Conservation (phyloP, 2,888 invertebrate species). For the Leistus spinibarbis region DNA sequence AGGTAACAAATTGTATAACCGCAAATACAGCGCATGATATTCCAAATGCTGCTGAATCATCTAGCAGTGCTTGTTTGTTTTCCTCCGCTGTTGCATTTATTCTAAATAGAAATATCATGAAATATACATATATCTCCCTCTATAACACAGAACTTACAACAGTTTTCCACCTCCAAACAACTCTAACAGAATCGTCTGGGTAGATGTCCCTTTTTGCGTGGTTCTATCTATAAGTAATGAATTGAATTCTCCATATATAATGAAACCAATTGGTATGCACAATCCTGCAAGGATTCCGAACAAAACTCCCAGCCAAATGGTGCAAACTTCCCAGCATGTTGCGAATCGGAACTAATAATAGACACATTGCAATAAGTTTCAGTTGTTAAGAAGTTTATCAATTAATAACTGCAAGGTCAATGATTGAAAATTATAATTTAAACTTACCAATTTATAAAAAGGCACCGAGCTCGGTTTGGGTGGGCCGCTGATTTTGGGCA, state of each 20-base stretch:
- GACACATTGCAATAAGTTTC: too few species aligned
- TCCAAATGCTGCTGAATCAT: constrained; percentile 63
- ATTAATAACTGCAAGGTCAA: background rate
- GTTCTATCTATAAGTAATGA: constrained; percentile 65
- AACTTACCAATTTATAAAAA: constrained; percentile 28
- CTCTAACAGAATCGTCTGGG: constrained; percentile 56
- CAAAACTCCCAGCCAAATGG: constrained; percentile 6
- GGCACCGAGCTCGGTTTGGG: constrained; percentile 11
- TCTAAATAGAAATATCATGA: constrained; percentile 53
- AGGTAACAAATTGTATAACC: constrained; percentile 60
- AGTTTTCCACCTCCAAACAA: constrained; percentile 61
- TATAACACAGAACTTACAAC: constrained; percentile 56
- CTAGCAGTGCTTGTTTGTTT: constrained; percentile 62
- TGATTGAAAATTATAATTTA: background rate
- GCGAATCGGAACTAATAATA: constrained; percentile 27
- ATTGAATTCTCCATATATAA: constrained; percentile 67
- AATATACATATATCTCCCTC: background rate
- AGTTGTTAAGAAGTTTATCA: too few species aligned
- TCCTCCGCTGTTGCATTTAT: constrained; percentile 59
- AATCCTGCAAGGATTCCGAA: constrained; percentile 56
- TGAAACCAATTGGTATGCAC: constrained; percentile 63
- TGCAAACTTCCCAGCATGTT: constrained; percentile 7
- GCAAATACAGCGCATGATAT: constrained; percentile 62
- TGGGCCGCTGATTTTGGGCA: constrained; percentile 15
- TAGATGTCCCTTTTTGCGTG: constrained; percentile 54